phyloP scores from a whole-genome alignment of 2,113 vertebrate genomes.

The Podarcis cretensis region DNA sequence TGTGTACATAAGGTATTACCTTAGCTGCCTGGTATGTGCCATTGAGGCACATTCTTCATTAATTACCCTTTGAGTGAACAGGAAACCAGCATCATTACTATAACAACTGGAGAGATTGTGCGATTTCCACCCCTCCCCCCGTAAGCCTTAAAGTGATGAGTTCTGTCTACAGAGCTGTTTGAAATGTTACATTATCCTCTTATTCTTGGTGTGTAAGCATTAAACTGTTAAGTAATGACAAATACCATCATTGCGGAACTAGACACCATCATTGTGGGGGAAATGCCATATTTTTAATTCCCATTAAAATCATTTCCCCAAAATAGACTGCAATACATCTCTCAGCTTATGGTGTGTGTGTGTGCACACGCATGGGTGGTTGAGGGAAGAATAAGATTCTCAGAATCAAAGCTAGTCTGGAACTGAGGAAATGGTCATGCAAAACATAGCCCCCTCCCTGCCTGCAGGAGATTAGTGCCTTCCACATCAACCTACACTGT shows the following conservation, averaged over 20 bases:
- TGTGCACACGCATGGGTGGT: too few relatives aligned
- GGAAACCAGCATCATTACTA: slow-evolving; percentile 59
- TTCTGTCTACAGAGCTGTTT: slow-evolving; percentile 35
- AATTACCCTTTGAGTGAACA: slow-evolving; percentile 57
- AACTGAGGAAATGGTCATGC: not conserved
- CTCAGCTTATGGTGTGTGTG: not conserved
- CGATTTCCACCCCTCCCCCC: slow-evolving; percentile 28
- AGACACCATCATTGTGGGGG: not conserved
- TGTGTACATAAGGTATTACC: slow-evolving; percentile 57
- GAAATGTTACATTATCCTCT: slow-evolving; percentile 31
- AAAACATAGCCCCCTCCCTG: not conserved
- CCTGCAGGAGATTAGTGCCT: not conserved
- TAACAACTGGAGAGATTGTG: slow-evolving; percentile 45
- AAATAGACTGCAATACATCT: not conserved
- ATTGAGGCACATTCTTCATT: slow-evolving; percentile 67
- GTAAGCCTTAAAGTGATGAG: slow-evolving; percentile 33
- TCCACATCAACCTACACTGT: not conserved
- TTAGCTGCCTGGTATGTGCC: slow-evolving; percentile 58
- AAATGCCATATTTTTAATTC: slow-evolving; percentile 15
- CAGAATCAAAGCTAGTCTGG: not conserved
- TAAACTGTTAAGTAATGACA: slow-evolving; percentile 8
- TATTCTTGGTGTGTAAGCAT: not conserved
- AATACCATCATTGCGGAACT: not conserved
- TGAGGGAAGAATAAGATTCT: not conserved
- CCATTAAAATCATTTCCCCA: not conserved